These are phyloP conservation scores for Calidris pugnax DNA, from an alignment of 2,113 vertebrate genomes.

Conservation along the genomic window DNA sequence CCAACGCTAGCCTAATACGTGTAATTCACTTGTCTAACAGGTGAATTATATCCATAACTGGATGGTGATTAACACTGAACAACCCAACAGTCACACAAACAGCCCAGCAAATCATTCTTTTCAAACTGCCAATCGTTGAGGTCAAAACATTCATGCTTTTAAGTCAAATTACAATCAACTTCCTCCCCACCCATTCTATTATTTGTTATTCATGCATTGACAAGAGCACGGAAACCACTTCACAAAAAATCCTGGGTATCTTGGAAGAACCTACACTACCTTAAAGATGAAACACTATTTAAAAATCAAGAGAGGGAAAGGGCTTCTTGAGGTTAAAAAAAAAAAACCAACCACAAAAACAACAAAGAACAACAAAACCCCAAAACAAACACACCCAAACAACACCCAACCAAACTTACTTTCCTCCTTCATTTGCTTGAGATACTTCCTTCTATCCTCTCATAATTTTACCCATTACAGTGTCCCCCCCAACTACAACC, in stretches of 20 bases:
- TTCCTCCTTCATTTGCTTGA: not conserved
- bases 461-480: not conserved
- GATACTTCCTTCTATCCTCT: not conserved
- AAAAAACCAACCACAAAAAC: not conserved
- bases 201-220: conserved; percentile 57
- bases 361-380: not conserved
- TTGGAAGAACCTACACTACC: not conserved
- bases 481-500: not conserved
- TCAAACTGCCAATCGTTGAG: conserved; percentile 43
- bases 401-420: not conserved
- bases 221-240: not conserved
- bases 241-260: not conserved
- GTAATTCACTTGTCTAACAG: not conserved
- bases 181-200: conserved; percentile 62
- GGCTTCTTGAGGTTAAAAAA: not conserved
- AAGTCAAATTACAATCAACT: conserved; percentile 56
- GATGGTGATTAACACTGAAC: conserved; percentile 63
- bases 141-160: conserved; percentile 53
- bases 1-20: not conserved
- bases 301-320: not conserved
- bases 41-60: conserved; percentile 59
- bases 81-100: conserved; percentile 39
- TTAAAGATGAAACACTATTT: not conserved
- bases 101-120: conserved; percentile 57
- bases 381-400: not conserved